Base-by-base conservation (phyloP, 2,888 invertebrate species). In the Parelbella ahira region DNA sequence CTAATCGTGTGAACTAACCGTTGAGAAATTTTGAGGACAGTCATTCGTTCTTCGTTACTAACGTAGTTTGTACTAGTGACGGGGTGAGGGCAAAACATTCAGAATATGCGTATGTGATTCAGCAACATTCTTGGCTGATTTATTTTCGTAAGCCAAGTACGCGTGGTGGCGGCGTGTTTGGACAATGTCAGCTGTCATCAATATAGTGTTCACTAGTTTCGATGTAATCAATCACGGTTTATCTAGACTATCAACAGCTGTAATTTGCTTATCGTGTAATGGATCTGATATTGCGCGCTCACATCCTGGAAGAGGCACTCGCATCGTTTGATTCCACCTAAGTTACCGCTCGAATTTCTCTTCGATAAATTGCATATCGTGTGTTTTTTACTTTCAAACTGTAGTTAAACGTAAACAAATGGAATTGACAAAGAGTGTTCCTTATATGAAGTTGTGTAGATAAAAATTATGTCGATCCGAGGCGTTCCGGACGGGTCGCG, bases 401-500 rank as follows among this genome's bases (percentile, higher is more conserved):
- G 12, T 3, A 25, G 12, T 25, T 12, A 1, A 27, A 13, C 4
- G 11, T 1, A 3, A 3, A 11, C 1, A 2, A 25, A 25, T 25
- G n/a, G 7, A 7, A n/a, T 27, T 12, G n/a, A 7, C 3, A 10
- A 7, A n/a, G 2, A 15, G 3, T 13, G 2, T 12, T 7, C n/a
- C 3, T 24, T 5, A 36, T 29, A 41, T 48, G 47, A 41, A 30
- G 46, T 43, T 44, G 12, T 29, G 12, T n/a, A 23, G 30, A 20
- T 9, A 8, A 2, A 4, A 9, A 28, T 44, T 8, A 88, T 88
- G 88, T 83, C 88, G 4, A 80, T 78, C 8, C 55, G 88, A 58
- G 88, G 88, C 2, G 80, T 88, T 3, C 78, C 72, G 25, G 88
- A 88, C 38, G 88, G 84, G 1, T 68, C 80, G 4, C 63, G 84